Evolutionary conservation across 1,140 invertebrate genomes (phyloP).

Genomic region (Pararge aegeria): DNA sequence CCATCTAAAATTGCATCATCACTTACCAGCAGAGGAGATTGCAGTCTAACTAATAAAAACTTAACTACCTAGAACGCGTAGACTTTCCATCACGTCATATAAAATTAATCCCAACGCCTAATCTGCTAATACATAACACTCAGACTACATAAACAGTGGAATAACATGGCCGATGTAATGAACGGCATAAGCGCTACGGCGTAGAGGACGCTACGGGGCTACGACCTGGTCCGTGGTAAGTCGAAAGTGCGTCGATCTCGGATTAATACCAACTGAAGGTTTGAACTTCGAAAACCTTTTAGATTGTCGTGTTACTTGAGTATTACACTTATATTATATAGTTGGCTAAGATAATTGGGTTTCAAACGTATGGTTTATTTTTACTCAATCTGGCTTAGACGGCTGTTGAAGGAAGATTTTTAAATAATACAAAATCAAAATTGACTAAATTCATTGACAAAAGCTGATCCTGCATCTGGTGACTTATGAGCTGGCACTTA

Average conservation of each 20-base stretch:
- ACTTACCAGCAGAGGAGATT: no score
- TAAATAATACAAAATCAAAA: no score
- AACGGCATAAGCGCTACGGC: conserved; percentile 17
- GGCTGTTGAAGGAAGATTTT: no score
- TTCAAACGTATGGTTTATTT: no score
- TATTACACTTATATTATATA: no score
- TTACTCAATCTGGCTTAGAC: no score
- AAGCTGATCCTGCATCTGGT: no score
- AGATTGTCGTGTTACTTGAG: not conserved
- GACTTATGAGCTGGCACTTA: no score
- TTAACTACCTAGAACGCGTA: not conserved
- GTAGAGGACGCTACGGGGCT: conserved; percentile 30
- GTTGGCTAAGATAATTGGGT: no score
- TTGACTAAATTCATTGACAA: no score
- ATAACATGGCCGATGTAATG: not conserved
- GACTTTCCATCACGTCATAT: not conserved
- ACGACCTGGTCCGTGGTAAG: conserved; percentile 23
- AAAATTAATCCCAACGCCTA: not conserved
- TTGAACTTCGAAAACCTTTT: not conserved
- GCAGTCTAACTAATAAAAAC: not conserved
- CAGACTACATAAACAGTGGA: not conserved
- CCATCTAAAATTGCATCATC: no score
- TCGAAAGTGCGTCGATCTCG: conserved; percentile 19
- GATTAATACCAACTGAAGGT: conserved; percentile 2
- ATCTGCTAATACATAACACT: not conserved